Evolutionary conservation across 2,113 vertebrate genomes (phyloP), one percentile per base, ranked within the genome.

Genomic region (Thryonomys swinderianus): DNA sequence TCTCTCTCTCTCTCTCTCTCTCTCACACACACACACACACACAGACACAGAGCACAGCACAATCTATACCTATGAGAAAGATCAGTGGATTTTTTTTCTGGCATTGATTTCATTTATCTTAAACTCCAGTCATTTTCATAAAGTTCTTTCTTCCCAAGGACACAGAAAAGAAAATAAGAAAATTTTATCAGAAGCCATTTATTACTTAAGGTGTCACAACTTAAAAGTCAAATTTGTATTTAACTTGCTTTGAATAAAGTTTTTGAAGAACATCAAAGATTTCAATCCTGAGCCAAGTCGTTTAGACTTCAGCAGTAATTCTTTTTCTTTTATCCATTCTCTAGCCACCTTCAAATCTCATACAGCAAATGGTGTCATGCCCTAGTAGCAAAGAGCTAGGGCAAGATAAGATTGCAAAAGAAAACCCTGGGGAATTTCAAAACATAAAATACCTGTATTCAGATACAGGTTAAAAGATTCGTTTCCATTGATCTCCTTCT

Each of bases 91-190:
- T 78, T 48, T 40, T 53, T 78, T 53, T 4, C 59, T 55, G 1
- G 14, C 53, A 80, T 62, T 53, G 66, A 7, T 73, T 97, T 61
- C 76, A 95, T 95, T 92, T 92, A 21, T 73, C 55, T 88, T 97
- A 78, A 95, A 78, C 57, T 85, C 67, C 84, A 95, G 37, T 84
- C 55, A 90, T 85, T 93, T 91, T 93, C 51, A n/a, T 90, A 94
- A 91, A 95, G 14, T 17, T 57, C 80, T 16, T 92, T 95, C 94
- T 59, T 40, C 87, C 40, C 59, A 88, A 88, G n/a, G 69, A 79
- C 57, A 90, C 2, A 78, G 45, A 13, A 91, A 86, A 79, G 51
- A 81, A 93, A 90, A 88, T 62, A 27, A 42, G 51, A 85, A 48
- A 64, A 88, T 85, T 83, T 86, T 79, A 61, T 79, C 81, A 86